Evolutionary conservation across 2,113 vertebrate species (phyloP).

Genomic region (Protobothrops flavoviridis): DNA sequence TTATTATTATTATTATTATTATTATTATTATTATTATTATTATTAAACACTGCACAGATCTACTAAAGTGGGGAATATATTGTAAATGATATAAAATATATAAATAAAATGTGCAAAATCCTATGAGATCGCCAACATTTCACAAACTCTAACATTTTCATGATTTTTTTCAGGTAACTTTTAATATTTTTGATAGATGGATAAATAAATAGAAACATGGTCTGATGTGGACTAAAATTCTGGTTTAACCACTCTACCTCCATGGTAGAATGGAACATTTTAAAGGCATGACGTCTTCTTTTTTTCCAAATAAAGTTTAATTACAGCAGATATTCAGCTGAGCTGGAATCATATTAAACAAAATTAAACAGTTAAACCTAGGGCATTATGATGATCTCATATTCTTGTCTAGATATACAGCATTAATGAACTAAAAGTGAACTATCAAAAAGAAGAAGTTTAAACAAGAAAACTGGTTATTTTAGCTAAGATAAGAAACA

Average conservation of each 20-base stretch:
- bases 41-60: neutral
- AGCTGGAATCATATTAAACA: conserved; percentile 20
- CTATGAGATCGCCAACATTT: neutral
- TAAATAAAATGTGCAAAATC: neutral
- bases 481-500: conserved; percentile 23
- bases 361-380: conserved; percentile 38
- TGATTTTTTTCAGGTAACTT: neutral
- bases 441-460: conserved; percentile 33
- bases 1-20: too few relatives aligned
- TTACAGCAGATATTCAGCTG: conserved; percentile 15
- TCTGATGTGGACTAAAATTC: neutral
- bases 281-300: neutral
- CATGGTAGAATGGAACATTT: neutral
- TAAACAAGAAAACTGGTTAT: conserved; percentile 8
- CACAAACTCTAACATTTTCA: neutral
- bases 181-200: neutral
- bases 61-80: neutral
- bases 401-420: conserved; percentile 44
- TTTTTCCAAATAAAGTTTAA: conserved; percentile 18
- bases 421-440: conserved; percentile 27
- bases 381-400: conserved; percentile 37
- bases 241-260: neutral
- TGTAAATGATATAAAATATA: neutral
- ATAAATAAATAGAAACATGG: neutral
- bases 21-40: too few relatives aligned